Base-by-base conservation (phyloP, 2,113 vertebrate species). In the Halichoeres trimaculatus region DNA sequence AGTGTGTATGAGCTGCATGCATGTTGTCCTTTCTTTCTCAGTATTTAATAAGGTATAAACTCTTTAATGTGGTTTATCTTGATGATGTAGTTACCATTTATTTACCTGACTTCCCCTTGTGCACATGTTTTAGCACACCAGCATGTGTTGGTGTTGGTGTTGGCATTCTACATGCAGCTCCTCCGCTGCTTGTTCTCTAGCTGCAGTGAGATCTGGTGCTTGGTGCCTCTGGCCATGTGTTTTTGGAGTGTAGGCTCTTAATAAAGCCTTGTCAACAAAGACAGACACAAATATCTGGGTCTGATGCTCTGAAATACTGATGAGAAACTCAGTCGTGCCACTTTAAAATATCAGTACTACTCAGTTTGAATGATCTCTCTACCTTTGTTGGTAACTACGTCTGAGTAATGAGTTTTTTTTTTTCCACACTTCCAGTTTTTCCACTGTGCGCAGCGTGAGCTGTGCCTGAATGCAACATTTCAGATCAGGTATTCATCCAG, bases 261-360 rank as follows among this genome's bases (percentile, higher is more conserved):
- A 89, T 85, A 78, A 88, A 82, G 64, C 63, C 86, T 77, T 86
- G 92, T 92, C 91, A 92, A 88, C 87, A 87, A 86, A 90, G 64
- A 70, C 75, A 74, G 81, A 74, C 68, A 55, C 59, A 56, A 41
- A 65, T 51, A 35, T 57, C n/a, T 57, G 13, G 35, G 34, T 74
- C 58, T 76, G 55, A 70, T 66, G 48, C 30, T 26, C 41, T 62
- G 65, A 68, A 59, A 66, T 52, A 76, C 38, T 19, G 55, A 53
- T 20, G 45, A 43, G 40, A 55, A 52, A 50, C 8, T 19, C 23
- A 45, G 23, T 62, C 30, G 6, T 45, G 43, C 30, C 6, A 30
- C 30, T 30, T 30, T 30, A 30, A 30, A 6, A 4, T 30, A 30
- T 30, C 30, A 30, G 6, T 30, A 30, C 6, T 30, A 30, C 30